phyloP scores from a whole-genome alignment of 2,797 vertebrate species.

The Botia kubotai region DNA sequence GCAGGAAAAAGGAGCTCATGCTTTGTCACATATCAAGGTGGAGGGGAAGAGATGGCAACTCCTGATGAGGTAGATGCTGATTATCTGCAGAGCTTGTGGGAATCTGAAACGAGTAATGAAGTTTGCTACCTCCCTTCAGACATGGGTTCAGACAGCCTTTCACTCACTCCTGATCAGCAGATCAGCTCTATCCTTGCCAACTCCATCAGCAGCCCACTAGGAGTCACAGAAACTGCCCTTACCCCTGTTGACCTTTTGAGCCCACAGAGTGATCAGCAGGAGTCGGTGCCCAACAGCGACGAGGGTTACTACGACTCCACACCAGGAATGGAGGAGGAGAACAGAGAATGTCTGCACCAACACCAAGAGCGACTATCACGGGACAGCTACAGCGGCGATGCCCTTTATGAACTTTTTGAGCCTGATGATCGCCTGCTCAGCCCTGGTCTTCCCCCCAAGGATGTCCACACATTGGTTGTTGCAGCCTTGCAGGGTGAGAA shows the following conservation, averaged over 20 bases:
- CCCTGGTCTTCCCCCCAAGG: constrained; percentile 78
- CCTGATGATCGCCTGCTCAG: constrained; percentile 88
- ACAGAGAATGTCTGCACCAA: constrained; percentile 79
- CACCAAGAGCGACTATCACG: constrained; percentile 86
- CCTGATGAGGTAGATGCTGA: constrained; percentile 88
- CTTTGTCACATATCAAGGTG: constrained; percentile 94
- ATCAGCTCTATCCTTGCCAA: constrained; percentile 72
- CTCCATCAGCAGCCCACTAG: constrained; percentile 71
- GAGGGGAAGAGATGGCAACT: constrained; percentile 97
- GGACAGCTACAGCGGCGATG: constrained; percentile 97
- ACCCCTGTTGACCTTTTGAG: constrained; percentile 83
- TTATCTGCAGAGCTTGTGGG: constrained; percentile 82
- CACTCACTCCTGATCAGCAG: constrained; percentile 67
- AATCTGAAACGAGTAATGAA: constrained; percentile 69
- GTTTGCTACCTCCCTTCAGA: constrained; percentile 67
- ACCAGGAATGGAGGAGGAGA: constrained; percentile 90
- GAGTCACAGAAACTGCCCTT: constrained; percentile 66
- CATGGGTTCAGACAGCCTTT: constrained; percentile 61
- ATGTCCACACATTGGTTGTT: constrained; percentile 79
- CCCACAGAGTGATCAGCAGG: constrained; percentile 94
- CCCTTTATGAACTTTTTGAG: constrained; percentile 95
- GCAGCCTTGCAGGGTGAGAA: constrained; percentile 70
- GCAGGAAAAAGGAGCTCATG: constrained; percentile 89
- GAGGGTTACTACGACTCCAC: constrained; percentile 96
- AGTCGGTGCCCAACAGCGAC: constrained; percentile 93